Base-by-base conservation (phyloP, 1,140 invertebrate genomes). In the Eumaeus atala region DNA sequence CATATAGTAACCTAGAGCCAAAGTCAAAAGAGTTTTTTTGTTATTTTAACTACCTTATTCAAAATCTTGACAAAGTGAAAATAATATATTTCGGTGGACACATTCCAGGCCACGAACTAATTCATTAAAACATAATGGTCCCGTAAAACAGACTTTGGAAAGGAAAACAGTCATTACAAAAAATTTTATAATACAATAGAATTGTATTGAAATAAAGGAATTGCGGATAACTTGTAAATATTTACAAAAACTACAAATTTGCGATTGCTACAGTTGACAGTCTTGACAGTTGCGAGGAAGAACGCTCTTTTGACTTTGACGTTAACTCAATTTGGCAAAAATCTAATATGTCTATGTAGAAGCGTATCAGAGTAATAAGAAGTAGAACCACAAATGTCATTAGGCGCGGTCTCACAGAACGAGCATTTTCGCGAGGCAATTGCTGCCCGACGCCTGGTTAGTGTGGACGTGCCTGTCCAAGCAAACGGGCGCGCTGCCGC, bases 21-120 rank as follows among this genome's bases (percentile, higher is more conserved):
- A 52, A 53, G 62, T 52, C 59, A 61, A 58, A 58, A 61, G 62
- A 64, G 59, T 44, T 53, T 51, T 35, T 44, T 14, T 14, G 16
- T 34, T 40, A 14, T 51, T 53, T 54, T 35, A 54, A 54, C 51
- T 54, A 54, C 51, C 51, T 54, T 54, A 54, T 54, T 47, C 44
- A 54, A 42, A 54, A 16, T 44, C 8, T 28, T 40, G 38, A 12
- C 12, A 44, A 35, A 33, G 6, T 44, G 47, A 54, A 51, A 36
- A 35, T 36, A 51, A 36, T 37, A 44, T 44, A 42, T 34, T n/a
- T 44, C 28, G 51, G 51, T 54, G 51, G 38, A 40, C n/a, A 34
- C 14, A 14, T 34, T 28, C 14, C 14, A 21, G 34, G 51, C 51
- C 51, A 42, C 34, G 14, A 54, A 54, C 44, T 44, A 53, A 53